Percentiles rank a stretch among this genome's conserved stretches.
phyloP scores from a whole-genome alignment of 2,888 invertebrate species.

The Plusia festucae region DNA sequence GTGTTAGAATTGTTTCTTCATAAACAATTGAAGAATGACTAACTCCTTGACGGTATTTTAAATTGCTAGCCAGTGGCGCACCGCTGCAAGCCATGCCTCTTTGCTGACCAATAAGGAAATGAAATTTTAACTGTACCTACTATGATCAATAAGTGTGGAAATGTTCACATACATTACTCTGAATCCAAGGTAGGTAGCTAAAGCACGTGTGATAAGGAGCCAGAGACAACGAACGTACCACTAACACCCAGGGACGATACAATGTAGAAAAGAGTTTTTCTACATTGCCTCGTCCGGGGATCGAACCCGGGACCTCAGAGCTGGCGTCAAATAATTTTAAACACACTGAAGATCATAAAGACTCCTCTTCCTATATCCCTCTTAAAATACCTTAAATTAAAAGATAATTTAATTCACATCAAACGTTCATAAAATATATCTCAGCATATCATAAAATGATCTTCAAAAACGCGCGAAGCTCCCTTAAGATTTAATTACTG shows the following conservation, averaged over 20 bases:
- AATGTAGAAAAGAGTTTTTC: too few relatives aligned
- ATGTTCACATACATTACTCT: too few relatives aligned
- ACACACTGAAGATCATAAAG: neutral
- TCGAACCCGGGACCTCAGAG: too few relatives aligned
- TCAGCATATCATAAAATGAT: conserved; percentile 49
- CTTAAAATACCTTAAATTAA: conserved; percentile 3
- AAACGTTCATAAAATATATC: conserved; percentile 16
- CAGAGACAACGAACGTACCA: too few relatives aligned
- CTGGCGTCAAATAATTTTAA: neutral
- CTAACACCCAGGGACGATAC: too few relatives aligned
- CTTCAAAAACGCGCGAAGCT: conserved; percentile 53
- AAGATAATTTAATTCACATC: conserved; percentile 3
- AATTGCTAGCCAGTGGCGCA: too few relatives aligned
- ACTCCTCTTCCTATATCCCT: neutral
- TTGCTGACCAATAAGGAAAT: neutral
- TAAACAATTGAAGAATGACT: conserved; percentile 2
- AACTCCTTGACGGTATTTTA: neutral
- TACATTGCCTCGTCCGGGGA: too few relatives aligned
- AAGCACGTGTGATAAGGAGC: too few relatives aligned
- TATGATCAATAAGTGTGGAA: too few relatives aligned
- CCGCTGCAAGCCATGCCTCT: too few relatives aligned
- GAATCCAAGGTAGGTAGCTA: too few relatives aligned
- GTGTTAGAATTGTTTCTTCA: neutral
- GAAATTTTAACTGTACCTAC: too few relatives aligned
- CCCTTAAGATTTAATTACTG: conserved; percentile 67